Conservation (phyloP, 2,113 vertebrate genomes). For the Suricata suricatta region DNA sequence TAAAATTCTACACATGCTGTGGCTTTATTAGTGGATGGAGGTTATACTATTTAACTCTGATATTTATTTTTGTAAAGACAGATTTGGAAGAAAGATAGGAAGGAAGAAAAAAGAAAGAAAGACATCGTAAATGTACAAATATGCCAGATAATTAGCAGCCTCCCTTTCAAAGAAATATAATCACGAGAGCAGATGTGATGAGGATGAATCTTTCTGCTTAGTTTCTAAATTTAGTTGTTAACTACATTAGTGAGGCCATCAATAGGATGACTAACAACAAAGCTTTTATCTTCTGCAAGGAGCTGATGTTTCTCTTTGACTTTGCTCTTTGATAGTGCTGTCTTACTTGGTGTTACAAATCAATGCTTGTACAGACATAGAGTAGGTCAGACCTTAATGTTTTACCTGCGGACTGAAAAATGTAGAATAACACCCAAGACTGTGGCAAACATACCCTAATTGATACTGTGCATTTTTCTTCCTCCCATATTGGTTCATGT, state of each 20-base stretch:
- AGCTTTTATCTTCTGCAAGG: constrained; percentile 21
- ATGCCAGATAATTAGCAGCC: not conserved
- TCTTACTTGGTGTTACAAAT: constrained; percentile 33
- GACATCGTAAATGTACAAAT: not conserved
- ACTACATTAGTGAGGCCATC: not conserved
- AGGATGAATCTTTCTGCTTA: not conserved
- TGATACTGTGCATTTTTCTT: not conserved
- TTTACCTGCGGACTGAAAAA: not conserved
- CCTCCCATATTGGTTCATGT: not conserved
- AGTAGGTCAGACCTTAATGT: not conserved
- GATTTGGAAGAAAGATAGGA: not conserved
- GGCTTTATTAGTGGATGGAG: not conserved
- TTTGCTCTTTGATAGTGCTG: not conserved
- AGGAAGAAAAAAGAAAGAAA: not conserved
- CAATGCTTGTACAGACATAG: not conserved
- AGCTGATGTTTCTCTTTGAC: constrained; percentile 23
- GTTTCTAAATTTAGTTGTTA: not conserved
- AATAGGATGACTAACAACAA: not conserved
- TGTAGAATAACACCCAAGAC: not conserved
- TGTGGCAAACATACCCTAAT: not conserved
- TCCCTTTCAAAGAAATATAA: not conserved
- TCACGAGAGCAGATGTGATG: not conserved
- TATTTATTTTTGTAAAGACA: not conserved
- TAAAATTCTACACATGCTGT: not conserved
- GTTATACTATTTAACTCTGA: not conserved